Percentiles rank a stretch among this genome's conserved stretches.
These are phyloP conservation scores for Urocyon cinereoargenteus DNA, from an alignment of 2,797 vertebrate genomes.

Conservation along the genomic window DNA sequence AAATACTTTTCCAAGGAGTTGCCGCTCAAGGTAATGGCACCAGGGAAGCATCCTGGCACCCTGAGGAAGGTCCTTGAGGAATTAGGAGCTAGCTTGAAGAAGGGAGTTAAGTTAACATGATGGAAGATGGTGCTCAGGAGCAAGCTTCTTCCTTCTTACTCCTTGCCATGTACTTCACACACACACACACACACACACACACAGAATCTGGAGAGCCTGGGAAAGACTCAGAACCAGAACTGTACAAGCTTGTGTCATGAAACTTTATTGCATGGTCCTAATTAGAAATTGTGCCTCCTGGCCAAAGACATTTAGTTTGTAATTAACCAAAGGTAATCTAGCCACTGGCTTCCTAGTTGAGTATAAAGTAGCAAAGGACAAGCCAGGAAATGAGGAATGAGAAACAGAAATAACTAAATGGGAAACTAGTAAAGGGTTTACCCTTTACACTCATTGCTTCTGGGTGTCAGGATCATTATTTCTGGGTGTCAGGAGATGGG, in stretches of 20 bases:
- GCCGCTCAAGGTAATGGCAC: constrained; percentile 63
- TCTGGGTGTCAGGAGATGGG: not conserved
- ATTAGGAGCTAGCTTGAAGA: not conserved
- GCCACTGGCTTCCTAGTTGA: not conserved
- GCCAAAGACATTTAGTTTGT: constrained; percentile 16
- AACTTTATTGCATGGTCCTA: not conserved
- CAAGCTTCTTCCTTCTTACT: not conserved
- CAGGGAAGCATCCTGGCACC: not conserved
- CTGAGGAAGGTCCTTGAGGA: not conserved
- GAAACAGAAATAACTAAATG: not conserved
- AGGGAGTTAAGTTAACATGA: not conserved
- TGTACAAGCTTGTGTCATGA: not conserved
- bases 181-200: not conserved
- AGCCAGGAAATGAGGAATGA: not conserved
- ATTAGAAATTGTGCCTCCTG: not conserved
- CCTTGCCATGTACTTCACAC: not conserved
- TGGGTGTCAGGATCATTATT: not conserved
- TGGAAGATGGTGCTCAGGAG: not conserved
- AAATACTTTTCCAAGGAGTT: constrained; percentile 75
- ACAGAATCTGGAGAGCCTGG: not conserved
- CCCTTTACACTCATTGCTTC: not conserved
- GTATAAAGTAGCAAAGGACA: constrained; percentile 1
- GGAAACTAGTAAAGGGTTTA: not conserved
- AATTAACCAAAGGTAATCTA: not conserved
- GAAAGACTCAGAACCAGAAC: not conserved